Percentiles rank a stretch among this genome's conserved stretches.
phyloP scores from a whole-genome alignment of 2,113 vertebrate species.

The Emydura subglobosa region DNA sequence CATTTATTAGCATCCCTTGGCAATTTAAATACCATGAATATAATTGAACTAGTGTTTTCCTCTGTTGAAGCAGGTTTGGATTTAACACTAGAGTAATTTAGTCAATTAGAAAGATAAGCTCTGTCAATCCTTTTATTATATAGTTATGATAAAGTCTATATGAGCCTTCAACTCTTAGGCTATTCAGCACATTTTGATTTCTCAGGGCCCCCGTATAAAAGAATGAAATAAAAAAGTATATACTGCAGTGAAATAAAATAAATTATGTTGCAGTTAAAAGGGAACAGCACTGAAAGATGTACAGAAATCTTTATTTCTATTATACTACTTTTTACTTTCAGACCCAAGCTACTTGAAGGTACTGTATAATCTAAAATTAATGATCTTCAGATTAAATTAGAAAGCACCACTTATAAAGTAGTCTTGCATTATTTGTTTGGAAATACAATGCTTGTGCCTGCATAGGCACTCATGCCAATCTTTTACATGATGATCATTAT shows the following conservation, averaged over 20 bases:
- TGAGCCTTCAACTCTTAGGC: neutral
- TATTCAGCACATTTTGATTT: constrained; percentile 9
- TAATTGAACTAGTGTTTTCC: neutral
- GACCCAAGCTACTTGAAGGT: neutral
- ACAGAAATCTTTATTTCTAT: neutral
- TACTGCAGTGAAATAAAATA: neutral
- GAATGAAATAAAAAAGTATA: neutral
- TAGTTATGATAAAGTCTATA: neutral
- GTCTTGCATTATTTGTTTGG: neutral
- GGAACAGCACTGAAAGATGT: constrained; percentile 27
- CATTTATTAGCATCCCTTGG: neutral
- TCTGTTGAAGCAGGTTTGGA: neutral
- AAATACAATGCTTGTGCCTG: neutral
- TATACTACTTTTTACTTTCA: constrained; percentile 21
- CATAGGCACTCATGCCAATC: neutral
- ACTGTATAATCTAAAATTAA: neutral
- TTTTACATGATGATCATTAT: neutral
- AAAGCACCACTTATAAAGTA: neutral
- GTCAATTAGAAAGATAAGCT: neutral
- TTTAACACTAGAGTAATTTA: neutral
- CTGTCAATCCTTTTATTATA: neutral
- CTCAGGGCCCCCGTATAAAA: constrained; percentile 13
- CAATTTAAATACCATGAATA: neutral
- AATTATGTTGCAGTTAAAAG: neutral
- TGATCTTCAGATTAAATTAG: constrained; percentile 34